These are phyloP conservation scores for Sebastes iracundus DNA, from an alignment of 2,797 vertebrate species.

Conservation along the genomic window DNA sequence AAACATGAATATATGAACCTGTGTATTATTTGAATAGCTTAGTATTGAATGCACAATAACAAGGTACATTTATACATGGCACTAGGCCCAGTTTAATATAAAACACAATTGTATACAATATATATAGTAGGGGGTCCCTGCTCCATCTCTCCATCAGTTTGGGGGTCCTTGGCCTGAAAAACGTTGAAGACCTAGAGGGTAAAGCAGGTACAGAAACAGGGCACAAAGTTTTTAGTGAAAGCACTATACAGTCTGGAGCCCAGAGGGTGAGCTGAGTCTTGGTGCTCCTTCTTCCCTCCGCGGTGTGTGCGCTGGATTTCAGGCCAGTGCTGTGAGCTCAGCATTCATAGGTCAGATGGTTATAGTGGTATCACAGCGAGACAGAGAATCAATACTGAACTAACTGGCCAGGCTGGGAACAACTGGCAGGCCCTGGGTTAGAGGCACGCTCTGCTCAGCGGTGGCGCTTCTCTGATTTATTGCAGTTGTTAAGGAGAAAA, in stretches of 20 bases:
- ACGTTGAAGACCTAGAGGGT: background rate
- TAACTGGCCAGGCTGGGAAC: constrained; percentile 65
- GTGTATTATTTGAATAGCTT: too few relatives aligned
- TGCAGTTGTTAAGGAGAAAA: constrained; percentile 72
- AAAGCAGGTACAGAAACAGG: background rate
- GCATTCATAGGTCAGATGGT: constrained; percentile 65
- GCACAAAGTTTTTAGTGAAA: background rate
- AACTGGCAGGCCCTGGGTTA: constrained; percentile 45
- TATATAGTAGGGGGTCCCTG: too few relatives aligned
- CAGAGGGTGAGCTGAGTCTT: background rate
- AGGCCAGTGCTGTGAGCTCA: constrained; percentile 32
- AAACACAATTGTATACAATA: too few relatives aligned
- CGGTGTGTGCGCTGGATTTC: constrained; percentile 32
- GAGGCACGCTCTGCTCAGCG: constrained; percentile 48
- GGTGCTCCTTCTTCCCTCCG: background rate
- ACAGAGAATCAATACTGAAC: constrained; percentile 74
- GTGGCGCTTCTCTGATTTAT: constrained; percentile 75
- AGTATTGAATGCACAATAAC: too few relatives aligned
- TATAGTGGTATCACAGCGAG: constrained; percentile 60
- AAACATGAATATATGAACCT: too few relatives aligned
- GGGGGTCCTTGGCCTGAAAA: too few relatives aligned
- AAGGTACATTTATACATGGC: too few relatives aligned
- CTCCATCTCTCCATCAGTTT: too few relatives aligned
- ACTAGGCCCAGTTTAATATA: too few relatives aligned
- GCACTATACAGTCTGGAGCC: background rate